Base-by-base conservation (phyloP, 2,797 vertebrate species). In the Hippopotamyrus pictus region DNA sequence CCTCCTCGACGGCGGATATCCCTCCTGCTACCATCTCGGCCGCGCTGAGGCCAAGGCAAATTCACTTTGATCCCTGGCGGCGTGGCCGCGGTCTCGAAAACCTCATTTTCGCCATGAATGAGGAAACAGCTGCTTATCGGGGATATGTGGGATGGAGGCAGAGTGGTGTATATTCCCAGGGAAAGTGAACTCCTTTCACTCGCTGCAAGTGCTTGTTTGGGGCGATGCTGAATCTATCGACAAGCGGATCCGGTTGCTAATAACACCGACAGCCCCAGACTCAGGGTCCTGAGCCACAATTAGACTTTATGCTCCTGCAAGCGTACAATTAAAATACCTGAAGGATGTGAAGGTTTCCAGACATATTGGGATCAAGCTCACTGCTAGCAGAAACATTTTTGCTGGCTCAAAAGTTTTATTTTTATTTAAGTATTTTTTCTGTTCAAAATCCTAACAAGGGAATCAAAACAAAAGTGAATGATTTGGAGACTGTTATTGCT, bases 1-100 rank as follows among this genome's bases (percentile, higher is more conserved):
- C 93, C 93, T 92, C 93, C 92, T 94, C 94, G 93, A 94, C 92
- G 92, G 93, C 93, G 95, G 95, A 96, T 94, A 95, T 95, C 95
- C 94, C 92, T 93, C 94, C 93, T 93, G 92, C 94, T 94, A 94
- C 94, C 93, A 91, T 94, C 92, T 46, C 89, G 92, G 92, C 90
- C 57, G 8, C 92, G 92, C 91, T 91, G 89, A 90, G 92, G 92
- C 91, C 53, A 50, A 89, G 90, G 65, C 83, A n/a, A 89, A 91
- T 92, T 92, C 92, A 88, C 90, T 94, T 92, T 90, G 85, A 89
- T 89, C 54, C 89, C 90, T 91, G 90, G 89, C 17, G 59, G 90
- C 86, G 9, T 25, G 76, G 88, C 90, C 91, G 90, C 83, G 89
- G 93, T 91, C n/a, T 87, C 82, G 48, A 33, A 4, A 90, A 89